Conservation (phyloP, 1,140 invertebrate genomes). For the Bombyx mori region ASM3026992v2 NC_085123.1:10762001-10762500, state of each 20-base stretch:
- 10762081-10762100: background rate
- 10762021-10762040: slow-evolving; percentile 33
- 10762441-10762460: slow-evolving; percentile 10
- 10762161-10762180: too few relatives aligned
- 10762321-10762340: slow-evolving; percentile 52
- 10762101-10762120: too few relatives aligned
- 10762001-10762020: slow-evolving; percentile 16
- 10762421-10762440: background rate
- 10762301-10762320: slow-evolving; percentile 32
- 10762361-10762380: slow-evolving; percentile 25
- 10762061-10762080: slow-evolving; percentile 27
- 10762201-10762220: too few relatives aligned
- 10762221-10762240: slow-evolving; percentile 22
- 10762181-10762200: too few relatives aligned
- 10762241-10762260: slow-evolving; percentile 38
- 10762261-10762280: slow-evolving; percentile 58
- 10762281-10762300: slow-evolving; percentile 55
- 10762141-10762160: too few relatives aligned
- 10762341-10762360: slow-evolving; percentile 44
- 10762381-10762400: background rate
- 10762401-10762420: too few relatives aligned
- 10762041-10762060: slow-evolving; percentile 19
- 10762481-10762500: slow-evolving; percentile 47
- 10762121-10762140: too few relatives aligned
- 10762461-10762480: slow-evolving; percentile 56